Evolutionary conservation across 1,140 invertebrate genomes (phyloP), one percentile per base, ranked within the genome.

Genomic region (Rhopalosiphum maidis): DNA sequence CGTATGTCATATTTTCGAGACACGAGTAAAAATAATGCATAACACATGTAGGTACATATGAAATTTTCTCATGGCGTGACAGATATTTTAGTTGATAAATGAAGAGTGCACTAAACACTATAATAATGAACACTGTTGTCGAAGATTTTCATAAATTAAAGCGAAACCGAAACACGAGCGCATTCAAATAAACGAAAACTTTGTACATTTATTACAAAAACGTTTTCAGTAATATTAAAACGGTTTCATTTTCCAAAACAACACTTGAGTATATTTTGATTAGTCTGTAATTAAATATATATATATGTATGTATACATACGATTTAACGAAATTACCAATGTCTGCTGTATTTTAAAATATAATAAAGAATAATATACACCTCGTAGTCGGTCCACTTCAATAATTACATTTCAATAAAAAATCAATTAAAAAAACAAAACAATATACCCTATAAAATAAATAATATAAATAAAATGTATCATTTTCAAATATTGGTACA

Each of bases 61-160:
- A 18, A 77, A 77, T 77, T 77, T 77, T 77, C 60, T 77, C n/a
- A 77, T 77, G n/a, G 18, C n/a, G 18, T 77, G 60, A 77, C 60
- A 77, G 15, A 77, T 77, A 77, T 77, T 77, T 77, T n/a, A 77
- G 60, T 77, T 77, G 60, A 77, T 77, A 77, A 77, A 77, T 35
- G 60, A 77, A 77, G 60, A 77, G 30, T 68, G 9, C 30, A 77
- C 60, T 77, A 77, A n/a, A n/a, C 60, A 77, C 60, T 86, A 18
- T 43, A 46, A 43, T 86, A 77, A 43, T 86, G 23, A 86, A 46
- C 41, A 86, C 11, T 37, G 82, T 83, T 77, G 35, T 83, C 35
- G 82, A 83, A 86, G 83, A 43, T 86, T 86, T 86, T 86, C 83
- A 86, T 86, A 86, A 86, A 86, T 46, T 41, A 43, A 86, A 43